Percentiles rank a stretch among this genome's conserved stretches.
phyloP scores from a whole-genome alignment of 2,113 vertebrate genomes.

The Formicarius rufipectus region DNA sequence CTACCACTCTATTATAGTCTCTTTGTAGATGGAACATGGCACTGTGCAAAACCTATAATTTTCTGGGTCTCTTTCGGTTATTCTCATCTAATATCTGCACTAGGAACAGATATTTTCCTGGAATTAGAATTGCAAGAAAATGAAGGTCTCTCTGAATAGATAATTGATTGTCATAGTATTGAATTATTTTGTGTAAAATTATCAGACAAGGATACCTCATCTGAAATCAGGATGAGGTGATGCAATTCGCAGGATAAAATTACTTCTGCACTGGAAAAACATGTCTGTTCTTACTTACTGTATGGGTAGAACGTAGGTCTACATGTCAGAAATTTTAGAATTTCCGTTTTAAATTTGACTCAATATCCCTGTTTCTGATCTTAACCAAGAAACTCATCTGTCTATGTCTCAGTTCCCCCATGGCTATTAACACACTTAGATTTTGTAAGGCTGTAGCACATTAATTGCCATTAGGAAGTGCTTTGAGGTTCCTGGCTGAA shows the following conservation, averaged over 20 bases:
- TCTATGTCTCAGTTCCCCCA: neutral
- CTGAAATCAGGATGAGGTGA: neutral
- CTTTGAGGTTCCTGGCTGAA: neutral
- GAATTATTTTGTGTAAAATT: slow-evolving; percentile 3
- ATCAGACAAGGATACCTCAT: neutral
- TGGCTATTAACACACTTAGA: neutral
- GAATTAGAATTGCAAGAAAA: slow-evolving; percentile 2
- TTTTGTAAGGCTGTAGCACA: neutral
- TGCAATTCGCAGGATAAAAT: neutral
- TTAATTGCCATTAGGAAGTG: neutral
- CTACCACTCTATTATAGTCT: neutral
- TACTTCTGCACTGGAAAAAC: neutral
- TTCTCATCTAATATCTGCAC: neutral
- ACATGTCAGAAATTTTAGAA: neutral
- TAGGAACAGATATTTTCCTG: neutral
- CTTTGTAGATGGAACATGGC: neutral
- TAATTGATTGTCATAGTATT: neutral
- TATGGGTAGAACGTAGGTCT: neutral
- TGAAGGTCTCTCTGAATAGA: neutral
- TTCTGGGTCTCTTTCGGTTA: neutral
- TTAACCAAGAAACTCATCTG: neutral
- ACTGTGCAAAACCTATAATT: neutral
- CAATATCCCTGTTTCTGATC: neutral
- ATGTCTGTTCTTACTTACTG: neutral
- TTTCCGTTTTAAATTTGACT: neutral